Evolutionary conservation across 2,797 vertebrate species (phyloP).

Genomic region (Picus viridis): DNA sequence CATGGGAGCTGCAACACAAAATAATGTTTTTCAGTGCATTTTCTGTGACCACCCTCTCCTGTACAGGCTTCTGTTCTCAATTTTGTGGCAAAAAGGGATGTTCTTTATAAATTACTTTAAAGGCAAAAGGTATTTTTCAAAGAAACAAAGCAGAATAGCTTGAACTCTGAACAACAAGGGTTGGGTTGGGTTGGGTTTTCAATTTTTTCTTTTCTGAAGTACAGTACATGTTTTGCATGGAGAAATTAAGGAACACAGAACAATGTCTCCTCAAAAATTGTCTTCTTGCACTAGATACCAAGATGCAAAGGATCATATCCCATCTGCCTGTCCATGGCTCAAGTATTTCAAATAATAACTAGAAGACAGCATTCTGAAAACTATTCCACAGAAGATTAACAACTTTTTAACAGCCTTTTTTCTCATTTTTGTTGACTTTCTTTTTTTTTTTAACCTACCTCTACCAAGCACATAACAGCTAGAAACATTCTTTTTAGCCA

Average conservation of each 20-base stretch:
- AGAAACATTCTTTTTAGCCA: not conserved
- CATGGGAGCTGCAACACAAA: not conserved
- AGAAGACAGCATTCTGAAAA: not conserved
- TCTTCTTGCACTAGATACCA: not conserved
- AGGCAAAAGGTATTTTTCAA: not conserved
- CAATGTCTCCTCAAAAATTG: not conserved
- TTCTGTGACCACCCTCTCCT: accelerated
- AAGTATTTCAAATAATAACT: not conserved
- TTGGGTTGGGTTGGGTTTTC: not conserved
- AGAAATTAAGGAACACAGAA: not conserved
- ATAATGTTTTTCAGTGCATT: not conserved
- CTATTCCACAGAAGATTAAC: not conserved
- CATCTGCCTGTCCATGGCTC: not conserved
- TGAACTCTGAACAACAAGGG: not conserved
- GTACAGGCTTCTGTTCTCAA: not conserved
- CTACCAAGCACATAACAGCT: not conserved
- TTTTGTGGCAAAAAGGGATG: accelerated
- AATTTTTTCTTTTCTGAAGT: not conserved
- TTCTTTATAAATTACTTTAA: not conserved
- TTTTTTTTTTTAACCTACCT: not conserved
- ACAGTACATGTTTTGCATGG: not conserved
- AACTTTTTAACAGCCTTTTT: not conserved
- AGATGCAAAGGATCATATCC: not conserved
- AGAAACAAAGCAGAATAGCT: not conserved
- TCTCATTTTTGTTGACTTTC: not conserved